phyloP scores from a whole-genome alignment of 2,797 vertebrate genomes.

The Lepidocolaptes lacrymiger region DNA sequence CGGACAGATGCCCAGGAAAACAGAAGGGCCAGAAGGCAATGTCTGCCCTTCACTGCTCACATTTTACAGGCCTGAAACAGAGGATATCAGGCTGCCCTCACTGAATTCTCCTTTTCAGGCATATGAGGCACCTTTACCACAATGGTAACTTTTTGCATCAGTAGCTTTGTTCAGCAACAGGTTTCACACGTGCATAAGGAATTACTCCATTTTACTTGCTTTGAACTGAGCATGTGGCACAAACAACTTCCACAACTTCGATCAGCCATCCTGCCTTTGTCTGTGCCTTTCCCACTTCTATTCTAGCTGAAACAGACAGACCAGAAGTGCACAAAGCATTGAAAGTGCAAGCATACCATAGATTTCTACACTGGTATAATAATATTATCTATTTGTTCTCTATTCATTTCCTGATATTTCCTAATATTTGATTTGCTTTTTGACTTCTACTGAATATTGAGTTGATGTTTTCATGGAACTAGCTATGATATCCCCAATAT shows the following conservation, averaged over 20 bases:
- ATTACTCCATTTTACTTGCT: not conserved
- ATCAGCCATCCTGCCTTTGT: not conserved
- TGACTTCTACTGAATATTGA: not conserved
- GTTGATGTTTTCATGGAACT: not conserved
- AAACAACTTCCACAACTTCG: not conserved
- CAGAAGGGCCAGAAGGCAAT: not conserved
- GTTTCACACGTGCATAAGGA: accelerated
- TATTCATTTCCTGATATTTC: conserved; percentile 10
- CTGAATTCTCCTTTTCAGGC: not conserved
- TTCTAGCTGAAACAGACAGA: not conserved
- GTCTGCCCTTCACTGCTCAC: not conserved
- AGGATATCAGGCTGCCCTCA: not conserved
- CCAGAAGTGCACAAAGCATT: not conserved
- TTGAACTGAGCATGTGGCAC: not conserved
- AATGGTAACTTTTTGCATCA: not conserved
- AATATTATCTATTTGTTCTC: not conserved
- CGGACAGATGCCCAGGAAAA: not conserved
- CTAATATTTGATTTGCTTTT: conserved; percentile 15
- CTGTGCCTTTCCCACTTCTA: not conserved
- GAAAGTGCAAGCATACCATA: not conserved
- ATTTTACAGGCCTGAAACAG: not conserved
- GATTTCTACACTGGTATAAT: not conserved
- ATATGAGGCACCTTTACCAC: not conserved
- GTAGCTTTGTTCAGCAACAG: not conserved
- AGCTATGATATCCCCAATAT: not conserved